These are phyloP conservation scores for Crotalus tigris DNA, from an alignment of 2,113 vertebrate genomes.

Conservation along the genomic window DNA sequence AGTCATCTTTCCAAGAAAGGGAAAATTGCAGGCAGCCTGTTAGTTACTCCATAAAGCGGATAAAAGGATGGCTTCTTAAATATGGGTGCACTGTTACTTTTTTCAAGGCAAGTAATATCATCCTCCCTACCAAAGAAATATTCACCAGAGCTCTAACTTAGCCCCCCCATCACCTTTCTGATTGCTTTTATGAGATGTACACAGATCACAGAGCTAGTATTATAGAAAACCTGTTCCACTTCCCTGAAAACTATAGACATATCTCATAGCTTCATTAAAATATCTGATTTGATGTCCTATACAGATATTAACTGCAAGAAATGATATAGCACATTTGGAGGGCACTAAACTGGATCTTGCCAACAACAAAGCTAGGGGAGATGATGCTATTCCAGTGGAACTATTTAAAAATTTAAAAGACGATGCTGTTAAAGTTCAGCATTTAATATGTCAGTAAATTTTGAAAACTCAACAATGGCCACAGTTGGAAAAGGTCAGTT, in stretches of 20 bases:
- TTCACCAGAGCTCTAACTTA: neutral
- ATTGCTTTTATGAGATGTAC: neutral
- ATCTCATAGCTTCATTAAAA: neutral
- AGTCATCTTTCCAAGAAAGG: neutral
- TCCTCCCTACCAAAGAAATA: neutral
- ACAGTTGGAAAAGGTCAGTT: neutral
- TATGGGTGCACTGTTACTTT: neutral
- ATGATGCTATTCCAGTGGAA: neutral
- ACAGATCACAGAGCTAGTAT: neutral
- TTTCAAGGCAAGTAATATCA: neutral
- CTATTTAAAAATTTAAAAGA: neutral
- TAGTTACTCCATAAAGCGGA: neutral
- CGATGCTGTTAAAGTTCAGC: neutral
- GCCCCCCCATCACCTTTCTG: neutral
- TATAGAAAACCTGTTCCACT: neutral
- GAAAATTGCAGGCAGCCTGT: neutral
- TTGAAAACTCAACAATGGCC: neutral
- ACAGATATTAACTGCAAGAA: neutral
- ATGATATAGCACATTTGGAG: neutral
- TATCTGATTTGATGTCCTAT: neutral
- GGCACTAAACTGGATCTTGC: neutral
- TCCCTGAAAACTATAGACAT: neutral
- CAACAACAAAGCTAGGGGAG: neutral
- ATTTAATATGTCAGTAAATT: neutral
- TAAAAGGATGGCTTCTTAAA: neutral